Evolutionary conservation across 2,888 invertebrate genomes (phyloP).

Genomic region (Cepaea hortensis): DNA sequence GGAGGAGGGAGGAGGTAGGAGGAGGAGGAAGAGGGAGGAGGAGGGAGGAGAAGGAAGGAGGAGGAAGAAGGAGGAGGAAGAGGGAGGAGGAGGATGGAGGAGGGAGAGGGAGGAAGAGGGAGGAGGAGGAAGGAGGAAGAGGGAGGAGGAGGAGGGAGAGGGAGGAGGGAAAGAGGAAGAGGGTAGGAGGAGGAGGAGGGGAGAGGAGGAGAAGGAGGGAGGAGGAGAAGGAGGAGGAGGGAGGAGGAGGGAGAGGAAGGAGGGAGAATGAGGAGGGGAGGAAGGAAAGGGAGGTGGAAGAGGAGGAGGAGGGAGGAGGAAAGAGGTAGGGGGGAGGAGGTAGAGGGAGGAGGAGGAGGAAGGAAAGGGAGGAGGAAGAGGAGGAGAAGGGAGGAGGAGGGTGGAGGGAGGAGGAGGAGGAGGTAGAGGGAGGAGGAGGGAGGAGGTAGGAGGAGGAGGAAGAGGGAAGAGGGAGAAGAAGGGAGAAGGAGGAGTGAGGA

Average conservation of each 20-base stretch:
- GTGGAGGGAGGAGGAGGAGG: background rate
- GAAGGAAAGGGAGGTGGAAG: background rate
- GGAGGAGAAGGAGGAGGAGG: background rate
- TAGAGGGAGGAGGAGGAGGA: constrained; percentile 8
- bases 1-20: too few species aligned
- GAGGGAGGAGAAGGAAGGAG: too few species aligned
- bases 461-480: background rate
- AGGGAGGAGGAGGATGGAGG: too few species aligned
- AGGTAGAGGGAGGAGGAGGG: constrained; percentile 6
- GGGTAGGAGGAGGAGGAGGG: too few species aligned
- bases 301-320: constrained; percentile 3
- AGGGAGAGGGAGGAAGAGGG: too few species aligned
- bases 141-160: background rate
- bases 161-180: too few species aligned
- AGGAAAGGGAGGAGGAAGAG: background rate
- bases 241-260: background rate
- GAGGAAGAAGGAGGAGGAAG: too few species aligned
- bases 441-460: too few species aligned
- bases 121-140: constrained; percentile 8
- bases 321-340: background rate
- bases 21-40: too few species aligned
- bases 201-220: background rate
- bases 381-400: background rate
- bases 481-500: too few species aligned
- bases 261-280: too few species aligned